Evolutionary conservation across 2,113 vertebrate genomes (phyloP).

Genomic region (Cranoglanis bouderius): DNA sequence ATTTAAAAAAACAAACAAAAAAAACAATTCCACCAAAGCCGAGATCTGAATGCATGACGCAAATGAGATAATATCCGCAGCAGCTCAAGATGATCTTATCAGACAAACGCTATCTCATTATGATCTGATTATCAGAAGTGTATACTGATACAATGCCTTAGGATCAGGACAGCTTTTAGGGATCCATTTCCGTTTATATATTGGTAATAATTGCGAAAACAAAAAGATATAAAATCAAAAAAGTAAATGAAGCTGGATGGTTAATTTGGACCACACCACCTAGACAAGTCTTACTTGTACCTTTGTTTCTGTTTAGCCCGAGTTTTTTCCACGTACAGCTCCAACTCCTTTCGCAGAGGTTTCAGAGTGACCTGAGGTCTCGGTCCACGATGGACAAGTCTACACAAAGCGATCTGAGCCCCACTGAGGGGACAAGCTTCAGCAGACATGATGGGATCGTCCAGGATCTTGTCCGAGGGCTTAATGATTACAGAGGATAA

Average conservation of each 20-base stretch:
- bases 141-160: neutral
- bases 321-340: constrained; percentile 73
- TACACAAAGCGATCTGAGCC: constrained; percentile 77
- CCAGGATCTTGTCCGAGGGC: neutral
- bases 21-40: neutral
- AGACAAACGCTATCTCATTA: no score
- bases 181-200: neutral
- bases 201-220: neutral
- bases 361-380: constrained; percentile 70
- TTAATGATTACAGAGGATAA: neutral
- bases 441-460: constrained; percentile 55
- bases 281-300: constrained; percentile 58
- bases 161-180: neutral
- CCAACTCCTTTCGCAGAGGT: constrained; percentile 76
- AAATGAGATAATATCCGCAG: neutral
- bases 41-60: neutral
- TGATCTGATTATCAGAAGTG: neutral
- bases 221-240: no score
- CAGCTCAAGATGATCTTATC: neutral
- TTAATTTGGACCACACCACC: neutral
- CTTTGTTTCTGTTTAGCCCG: constrained; percentile 72
- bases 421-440: constrained; percentile 70
- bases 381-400: constrained; percentile 72
- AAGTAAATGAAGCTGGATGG: neutral
- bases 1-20: no score